phyloP scores from a whole-genome alignment of 2,888 invertebrate genomes.

The Lasius platythorax region DNA sequence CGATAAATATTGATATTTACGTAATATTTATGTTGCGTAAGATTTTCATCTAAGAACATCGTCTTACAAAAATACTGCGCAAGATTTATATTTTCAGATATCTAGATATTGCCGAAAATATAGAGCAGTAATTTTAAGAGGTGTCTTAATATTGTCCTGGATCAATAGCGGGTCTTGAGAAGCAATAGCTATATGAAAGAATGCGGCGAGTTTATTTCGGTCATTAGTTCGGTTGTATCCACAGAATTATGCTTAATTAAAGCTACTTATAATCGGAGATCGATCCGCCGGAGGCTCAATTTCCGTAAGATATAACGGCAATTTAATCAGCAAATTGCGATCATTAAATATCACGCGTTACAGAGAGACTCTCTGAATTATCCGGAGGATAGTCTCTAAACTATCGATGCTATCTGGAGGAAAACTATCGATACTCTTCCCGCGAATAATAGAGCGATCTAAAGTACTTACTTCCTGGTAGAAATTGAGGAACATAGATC shows the following conservation, averaged over 20 bases:
- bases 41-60: neutral
- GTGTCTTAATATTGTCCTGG: neutral
- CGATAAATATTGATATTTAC: neutral
- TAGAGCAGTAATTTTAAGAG: neutral
- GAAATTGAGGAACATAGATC: constrained; percentile 82
- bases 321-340: constrained; percentile 43
- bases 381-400: neutral
- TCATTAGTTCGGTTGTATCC: constrained; percentile 21
- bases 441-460: constrained; percentile 42
- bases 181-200: neutral
- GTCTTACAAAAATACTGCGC: neutral
- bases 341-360: constrained; percentile 12
- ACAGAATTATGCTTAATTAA: constrained; percentile 35
- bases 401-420: constrained; percentile 8
- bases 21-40: neutral
- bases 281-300: constrained; percentile 28
- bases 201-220: neutral
- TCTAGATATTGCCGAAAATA: neutral
- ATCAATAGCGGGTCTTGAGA: neutral
- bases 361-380: neutral
- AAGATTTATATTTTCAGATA: neutral
- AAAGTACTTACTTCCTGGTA: constrained; percentile 81
- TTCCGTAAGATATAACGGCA: constrained; percentile 51
- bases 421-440: constrained; percentile 46
- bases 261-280: constrained; percentile 25